Conservation (phyloP, 2,888 invertebrate genomes). For the Eupithecia tripunctaria region DNA sequence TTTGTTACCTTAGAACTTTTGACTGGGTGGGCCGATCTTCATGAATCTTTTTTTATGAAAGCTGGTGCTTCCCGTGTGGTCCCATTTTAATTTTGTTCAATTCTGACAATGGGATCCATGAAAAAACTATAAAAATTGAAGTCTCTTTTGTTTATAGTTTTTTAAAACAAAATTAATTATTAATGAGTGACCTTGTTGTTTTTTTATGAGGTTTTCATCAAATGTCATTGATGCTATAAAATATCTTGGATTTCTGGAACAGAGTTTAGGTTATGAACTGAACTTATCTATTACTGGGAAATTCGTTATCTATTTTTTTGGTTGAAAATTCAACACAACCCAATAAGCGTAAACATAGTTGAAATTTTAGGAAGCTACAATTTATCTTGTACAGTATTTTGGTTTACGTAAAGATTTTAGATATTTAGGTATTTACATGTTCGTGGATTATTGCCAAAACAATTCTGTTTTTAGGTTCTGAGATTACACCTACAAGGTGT, state of each 20-base stretch:
- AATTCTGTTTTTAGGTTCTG: constrained; percentile 56
- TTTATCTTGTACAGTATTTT: neutral
- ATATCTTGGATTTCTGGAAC: neutral
- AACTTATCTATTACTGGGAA: neutral
- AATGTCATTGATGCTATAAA: neutral
- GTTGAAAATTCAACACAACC: neutral
- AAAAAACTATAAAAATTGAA: too few relatives aligned
- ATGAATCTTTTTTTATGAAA: too few relatives aligned
- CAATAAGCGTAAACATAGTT: neutral
- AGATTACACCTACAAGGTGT: constrained; percentile 51
- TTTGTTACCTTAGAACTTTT: too few relatives aligned
- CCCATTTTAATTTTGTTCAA: too few relatives aligned
- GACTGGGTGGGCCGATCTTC: too few relatives aligned
- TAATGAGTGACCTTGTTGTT: neutral
- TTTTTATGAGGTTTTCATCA: neutral
- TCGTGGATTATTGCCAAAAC: constrained; percentile 64
- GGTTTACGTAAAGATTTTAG: constrained; percentile 11
- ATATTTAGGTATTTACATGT: constrained; percentile 46
- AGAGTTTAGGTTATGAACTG: neutral
- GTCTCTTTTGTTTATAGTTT: too few relatives aligned
- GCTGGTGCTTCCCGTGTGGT: too few relatives aligned
- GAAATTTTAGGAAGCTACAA: neutral
- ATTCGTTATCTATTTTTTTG: neutral
- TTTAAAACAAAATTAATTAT: too few relatives aligned
- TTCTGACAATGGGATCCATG: too few relatives aligned